Percentiles rank a stretch among this genome's conserved stretches.
Evolutionary conservation across 2,113 vertebrate genomes (phyloP).

Genomic region (Amphiprion ocellaris): DNA sequence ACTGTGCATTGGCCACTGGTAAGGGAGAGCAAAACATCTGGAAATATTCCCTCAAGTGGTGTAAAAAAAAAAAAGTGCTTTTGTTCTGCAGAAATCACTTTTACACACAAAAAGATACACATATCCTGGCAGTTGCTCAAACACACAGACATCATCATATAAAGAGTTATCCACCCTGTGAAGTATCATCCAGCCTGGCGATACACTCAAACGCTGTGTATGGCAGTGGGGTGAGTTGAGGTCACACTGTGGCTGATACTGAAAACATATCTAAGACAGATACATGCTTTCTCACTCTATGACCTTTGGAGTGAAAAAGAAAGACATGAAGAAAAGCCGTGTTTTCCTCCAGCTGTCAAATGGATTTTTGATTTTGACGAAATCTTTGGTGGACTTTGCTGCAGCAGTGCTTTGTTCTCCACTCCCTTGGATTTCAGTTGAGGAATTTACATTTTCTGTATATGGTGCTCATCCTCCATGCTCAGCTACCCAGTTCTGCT

Average conservation of each 20-base stretch:
- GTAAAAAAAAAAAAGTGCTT: neutral
- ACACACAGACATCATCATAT: slow-evolving; percentile 35
- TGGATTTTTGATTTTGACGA: slow-evolving; percentile 33
- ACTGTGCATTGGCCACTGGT: slow-evolving; percentile 2
- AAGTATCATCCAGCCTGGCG: slow-evolving; percentile 20
- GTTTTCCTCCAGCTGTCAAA: slow-evolving; percentile 54
- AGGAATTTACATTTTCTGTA: neutral
- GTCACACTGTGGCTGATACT: slow-evolving; percentile 22
- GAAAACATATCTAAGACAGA: slow-evolving; percentile 44
- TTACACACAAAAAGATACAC: slow-evolving; percentile 9
- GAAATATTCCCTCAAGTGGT: slow-evolving; percentile 6
- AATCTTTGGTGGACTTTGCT: slow-evolving; percentile 31
- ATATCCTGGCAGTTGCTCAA: slow-evolving; percentile 2
- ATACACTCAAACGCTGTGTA: neutral
- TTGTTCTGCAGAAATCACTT: slow-evolving; percentile 36
- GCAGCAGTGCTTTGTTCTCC: neutral
- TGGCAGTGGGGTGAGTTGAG: slow-evolving; percentile 37
- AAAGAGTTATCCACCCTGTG: slow-evolving; percentile 32
- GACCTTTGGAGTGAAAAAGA: slow-evolving; percentile 52
- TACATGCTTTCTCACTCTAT: slow-evolving; percentile 10
- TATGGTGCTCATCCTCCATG: neutral
- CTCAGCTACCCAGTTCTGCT: neutral
- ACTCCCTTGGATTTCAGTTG: neutral
- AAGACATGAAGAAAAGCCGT: neutral
- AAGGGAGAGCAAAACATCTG: neutral